These are phyloP conservation scores for Yponomeuta evonymella DNA, from an alignment of 2,888 invertebrate genomes.

Conservation along the genomic window DNA sequence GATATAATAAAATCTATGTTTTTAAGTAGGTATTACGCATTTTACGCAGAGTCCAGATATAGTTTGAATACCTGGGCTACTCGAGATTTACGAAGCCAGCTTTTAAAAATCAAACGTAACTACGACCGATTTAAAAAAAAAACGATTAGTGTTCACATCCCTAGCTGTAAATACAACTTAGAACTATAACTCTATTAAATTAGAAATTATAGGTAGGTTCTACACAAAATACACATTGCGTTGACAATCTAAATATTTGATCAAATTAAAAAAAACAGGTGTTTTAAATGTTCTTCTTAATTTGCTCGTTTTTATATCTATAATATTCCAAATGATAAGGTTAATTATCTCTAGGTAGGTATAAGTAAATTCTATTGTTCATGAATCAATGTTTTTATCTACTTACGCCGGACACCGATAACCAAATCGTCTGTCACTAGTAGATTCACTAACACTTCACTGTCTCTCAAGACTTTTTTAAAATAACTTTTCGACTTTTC, in stretches of 20 bases:
- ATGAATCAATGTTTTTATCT: constrained; percentile 17
- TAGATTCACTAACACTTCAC: not conserved
- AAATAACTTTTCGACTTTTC: not conserved
- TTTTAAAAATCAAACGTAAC: too few species aligned
- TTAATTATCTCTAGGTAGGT: not conserved
- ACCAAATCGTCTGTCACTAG: not conserved
- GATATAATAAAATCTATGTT: too few species aligned
- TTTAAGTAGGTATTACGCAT: too few species aligned
- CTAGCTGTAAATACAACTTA: not conserved
- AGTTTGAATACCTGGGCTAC: too few species aligned
- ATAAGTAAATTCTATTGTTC: constrained; percentile 17
- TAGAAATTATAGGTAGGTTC: not conserved
- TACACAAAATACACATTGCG: not conserved
- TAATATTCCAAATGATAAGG: not conserved
- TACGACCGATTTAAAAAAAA: too few species aligned
- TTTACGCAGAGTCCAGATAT: too few species aligned
- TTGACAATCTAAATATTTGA: constrained; percentile 24
- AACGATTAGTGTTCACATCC: too few species aligned
- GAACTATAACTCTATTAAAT: not conserved
- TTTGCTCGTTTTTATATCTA: constrained; percentile 33
- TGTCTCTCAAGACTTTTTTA: not conserved
- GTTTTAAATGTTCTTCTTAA: constrained; percentile 42
- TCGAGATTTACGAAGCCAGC: too few species aligned
- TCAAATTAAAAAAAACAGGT: constrained; percentile 55
- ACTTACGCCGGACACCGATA: not conserved